phyloP scores from a whole-genome alignment of 2,797 vertebrate genomes.

The Liparis tanakae region DNA sequence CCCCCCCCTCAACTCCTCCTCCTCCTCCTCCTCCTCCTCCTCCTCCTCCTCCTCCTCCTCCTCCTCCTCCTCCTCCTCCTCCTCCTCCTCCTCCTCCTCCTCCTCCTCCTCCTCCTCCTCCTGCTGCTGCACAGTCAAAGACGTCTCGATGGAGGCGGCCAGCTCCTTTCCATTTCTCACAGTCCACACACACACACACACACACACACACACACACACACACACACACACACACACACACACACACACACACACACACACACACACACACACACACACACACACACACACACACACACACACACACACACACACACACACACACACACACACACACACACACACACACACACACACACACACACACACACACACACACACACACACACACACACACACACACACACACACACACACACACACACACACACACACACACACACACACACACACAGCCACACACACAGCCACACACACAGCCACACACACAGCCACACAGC shows the following conservation, averaged over 20 bases:
- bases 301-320: background rate
- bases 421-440: background rate
- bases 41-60: too few relatives aligned
- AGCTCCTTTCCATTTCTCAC: background rate
- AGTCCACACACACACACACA: constrained; percentile 6
- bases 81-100: too few relatives aligned
- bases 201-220: constrained; percentile 1
- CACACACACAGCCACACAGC: too few relatives aligned
- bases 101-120: too few relatives aligned
- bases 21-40: too few relatives aligned
- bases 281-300: background rate
- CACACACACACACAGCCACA: background rate
- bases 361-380: background rate
- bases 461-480: constrained; percentile 9
- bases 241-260: constrained; percentile 12
- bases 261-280: constrained; percentile 6
- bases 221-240: constrained; percentile 10
- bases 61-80: too few relatives aligned
- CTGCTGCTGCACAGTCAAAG: constrained; percentile 34
- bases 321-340: background rate
- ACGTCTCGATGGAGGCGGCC: constrained; percentile 9
- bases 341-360: background rate
- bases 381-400: background rate
- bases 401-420: background rate
- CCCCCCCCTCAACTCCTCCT: constrained; percentile 35